Percentiles rank a stretch among this genome's conserved stretches.
Evolutionary conservation across 1,140 invertebrate genomes (phyloP).

Genomic region (Drosophila rhopaloa): DNA sequence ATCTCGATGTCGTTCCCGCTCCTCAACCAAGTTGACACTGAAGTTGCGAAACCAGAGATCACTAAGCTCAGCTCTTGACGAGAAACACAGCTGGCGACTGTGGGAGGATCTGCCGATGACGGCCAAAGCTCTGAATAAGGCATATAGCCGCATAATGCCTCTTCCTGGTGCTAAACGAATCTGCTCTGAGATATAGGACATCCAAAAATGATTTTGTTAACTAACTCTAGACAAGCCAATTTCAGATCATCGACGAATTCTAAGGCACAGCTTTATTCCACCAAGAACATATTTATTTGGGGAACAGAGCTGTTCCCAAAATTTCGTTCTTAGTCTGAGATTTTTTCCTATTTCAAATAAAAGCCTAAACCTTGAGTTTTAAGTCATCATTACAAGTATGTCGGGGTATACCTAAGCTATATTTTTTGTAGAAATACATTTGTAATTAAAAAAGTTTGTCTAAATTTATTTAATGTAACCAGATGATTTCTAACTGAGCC

Average conservation of each 20-base stretch:
- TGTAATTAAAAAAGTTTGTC: background rate
- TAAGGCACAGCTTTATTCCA: background rate
- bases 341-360: conserved; percentile 9
- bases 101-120: conserved; percentile 39
- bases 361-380: conserved; percentile 1
- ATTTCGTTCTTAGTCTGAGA: conserved; percentile 4
- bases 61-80: background rate
- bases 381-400: conserved; percentile 7
- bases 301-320: background rate
- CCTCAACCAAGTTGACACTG: background rate
- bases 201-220: background rate
- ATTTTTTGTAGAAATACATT: background rate
- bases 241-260: conserved; percentile 2
- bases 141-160: conserved; percentile 23
- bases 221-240: background rate
- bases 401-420: background rate
- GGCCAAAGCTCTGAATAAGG: conserved; percentile 20
- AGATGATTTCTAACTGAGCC: background rate
- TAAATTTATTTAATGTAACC: conserved; percentile 6
- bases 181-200: background rate
- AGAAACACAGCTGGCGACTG: conserved; percentile 11
- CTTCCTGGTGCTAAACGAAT: background rate
- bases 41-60: background rate
- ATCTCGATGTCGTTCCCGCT: background rate
- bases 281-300: background rate